These are phyloP conservation scores for Apeltes quadracus DNA, from an alignment of 2,113 vertebrate species.

Conservation along the genomic window DNA sequence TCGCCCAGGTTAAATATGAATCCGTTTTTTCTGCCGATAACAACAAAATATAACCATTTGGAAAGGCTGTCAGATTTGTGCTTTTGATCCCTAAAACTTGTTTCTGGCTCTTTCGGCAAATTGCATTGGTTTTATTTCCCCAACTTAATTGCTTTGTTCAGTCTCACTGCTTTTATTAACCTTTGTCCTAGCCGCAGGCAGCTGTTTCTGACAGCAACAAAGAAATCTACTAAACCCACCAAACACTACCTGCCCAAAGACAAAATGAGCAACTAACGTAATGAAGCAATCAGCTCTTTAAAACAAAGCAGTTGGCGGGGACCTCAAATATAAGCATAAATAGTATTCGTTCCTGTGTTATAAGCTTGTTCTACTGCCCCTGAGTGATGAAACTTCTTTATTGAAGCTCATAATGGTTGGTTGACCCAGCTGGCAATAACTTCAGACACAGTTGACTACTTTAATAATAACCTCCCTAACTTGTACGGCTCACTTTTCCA, in stretches of 20 bases:
- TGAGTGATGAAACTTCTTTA: background rate
- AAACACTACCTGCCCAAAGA: background rate
- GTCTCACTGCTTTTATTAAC: background rate
- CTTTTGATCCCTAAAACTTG: background rate
- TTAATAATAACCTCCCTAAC: background rate
- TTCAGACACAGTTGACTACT: background rate
- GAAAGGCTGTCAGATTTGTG: background rate
- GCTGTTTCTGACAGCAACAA: background rate
- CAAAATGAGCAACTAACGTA: background rate
- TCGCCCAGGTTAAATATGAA: background rate
- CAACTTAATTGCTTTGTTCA: background rate
- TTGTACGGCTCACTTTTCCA: conserved; percentile 11
- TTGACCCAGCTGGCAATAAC: background rate
- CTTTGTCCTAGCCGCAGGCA: background rate
- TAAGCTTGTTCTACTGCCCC: background rate
- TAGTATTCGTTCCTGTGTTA: background rate
- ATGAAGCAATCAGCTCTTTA: background rate
- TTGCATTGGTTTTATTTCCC: background rate
- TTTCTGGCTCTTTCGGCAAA: background rate
- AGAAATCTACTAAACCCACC: background rate
- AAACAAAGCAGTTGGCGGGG: background rate
- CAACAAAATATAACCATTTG: background rate
- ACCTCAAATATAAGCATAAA: background rate
- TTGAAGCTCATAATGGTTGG: background rate
- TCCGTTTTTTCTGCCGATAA: background rate